These are phyloP conservation scores for Brachypalpus laphriformis DNA, from an alignment of 2,888 invertebrate genomes.

Conservation along the genomic window DNA sequence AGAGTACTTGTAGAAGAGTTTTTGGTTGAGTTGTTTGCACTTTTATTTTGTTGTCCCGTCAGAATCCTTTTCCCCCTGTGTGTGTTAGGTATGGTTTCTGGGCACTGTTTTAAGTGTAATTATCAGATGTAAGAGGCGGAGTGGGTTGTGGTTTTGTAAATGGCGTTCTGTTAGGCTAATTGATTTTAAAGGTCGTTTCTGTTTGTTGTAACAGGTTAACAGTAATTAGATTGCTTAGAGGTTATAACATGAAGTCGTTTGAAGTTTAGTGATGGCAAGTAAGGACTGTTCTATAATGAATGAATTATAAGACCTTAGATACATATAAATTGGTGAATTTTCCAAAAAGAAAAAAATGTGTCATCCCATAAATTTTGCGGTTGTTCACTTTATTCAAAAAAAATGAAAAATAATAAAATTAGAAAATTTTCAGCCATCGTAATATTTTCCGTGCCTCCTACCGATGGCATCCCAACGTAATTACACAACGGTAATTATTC, in stretches of 20 bases:
- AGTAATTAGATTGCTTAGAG: not conserved
- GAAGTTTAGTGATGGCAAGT: not conserved
- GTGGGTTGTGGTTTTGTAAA: slow-evolving; percentile 8
- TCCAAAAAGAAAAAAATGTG: no score
- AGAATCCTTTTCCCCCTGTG: not conserved
- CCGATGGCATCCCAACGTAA: no score
- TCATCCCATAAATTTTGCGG: no score
- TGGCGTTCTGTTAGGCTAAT: slow-evolving; percentile 27
- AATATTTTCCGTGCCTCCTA: no score
- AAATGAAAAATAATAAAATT: no score
- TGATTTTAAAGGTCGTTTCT: slow-evolving; percentile 28
- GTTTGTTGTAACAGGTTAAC: not conserved
- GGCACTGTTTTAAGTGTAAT: slow-evolving; percentile 44
- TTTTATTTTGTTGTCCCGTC: slow-evolving; percentile 25
- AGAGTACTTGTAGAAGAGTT: slow-evolving; percentile 54
- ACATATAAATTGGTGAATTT: no score
- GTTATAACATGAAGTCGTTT: not conserved
- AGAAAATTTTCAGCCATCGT: no score
- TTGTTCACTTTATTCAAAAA: no score
- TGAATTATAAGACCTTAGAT: no score
- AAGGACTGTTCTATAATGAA: no score
- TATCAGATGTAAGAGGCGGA: slow-evolving; percentile 10
- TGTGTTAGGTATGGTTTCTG: slow-evolving; percentile 15
- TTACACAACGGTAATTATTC: no score
- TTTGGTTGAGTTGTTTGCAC: slow-evolving; percentile 50